Evolutionary conservation across 2,888 invertebrate genomes (phyloP), one percentile per base, ranked within the genome.

Genomic region (Hirtodrosophila cameraria): DNA sequence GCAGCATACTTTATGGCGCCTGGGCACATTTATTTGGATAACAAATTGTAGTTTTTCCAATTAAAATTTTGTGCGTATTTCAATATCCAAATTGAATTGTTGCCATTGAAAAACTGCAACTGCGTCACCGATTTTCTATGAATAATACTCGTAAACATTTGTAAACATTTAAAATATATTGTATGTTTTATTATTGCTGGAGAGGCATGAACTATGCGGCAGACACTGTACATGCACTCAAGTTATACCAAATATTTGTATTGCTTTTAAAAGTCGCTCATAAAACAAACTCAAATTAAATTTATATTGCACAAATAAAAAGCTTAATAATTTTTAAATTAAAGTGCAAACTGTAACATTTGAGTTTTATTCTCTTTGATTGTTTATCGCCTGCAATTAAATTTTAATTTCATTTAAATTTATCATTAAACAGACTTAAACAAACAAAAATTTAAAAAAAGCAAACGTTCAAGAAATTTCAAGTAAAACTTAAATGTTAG

Each of bases 11-110:
- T 78, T 83, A 64, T 69, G 53, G 58, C 58, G 54, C 54, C 49
- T 28, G 50, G 15, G 11, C 53, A 53, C 61, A 76, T 79, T 84
- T 82, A 79, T 85, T 83, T 75, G 79, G 86, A 78, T 79, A 85
- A 64, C 75, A 68, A 79, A 75, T 78, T 75, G 66, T 59, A 71
- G 70, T 72, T 66, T 84, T 83, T 83, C 65, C 80, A 80, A 85
- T 79, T 79, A 82, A 84, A 78, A 72, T 73, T 54, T 55, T 59
- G 46, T 60, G 43, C 65, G 71, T 35, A 54, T 74, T 48, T 39
- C 52, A 53, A 53, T 52, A 58, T 58, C 16, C 16, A 60, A 82
- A 63, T 69, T 75, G 55, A 75, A 78, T 82, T 69, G 65, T 60
- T 54, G 62, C 75, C 61, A 49, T 49, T 66, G 61, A 76, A 72